phyloP scores from a whole-genome alignment of 2,888 invertebrate genomes.

The Volucella zonaria region DNA sequence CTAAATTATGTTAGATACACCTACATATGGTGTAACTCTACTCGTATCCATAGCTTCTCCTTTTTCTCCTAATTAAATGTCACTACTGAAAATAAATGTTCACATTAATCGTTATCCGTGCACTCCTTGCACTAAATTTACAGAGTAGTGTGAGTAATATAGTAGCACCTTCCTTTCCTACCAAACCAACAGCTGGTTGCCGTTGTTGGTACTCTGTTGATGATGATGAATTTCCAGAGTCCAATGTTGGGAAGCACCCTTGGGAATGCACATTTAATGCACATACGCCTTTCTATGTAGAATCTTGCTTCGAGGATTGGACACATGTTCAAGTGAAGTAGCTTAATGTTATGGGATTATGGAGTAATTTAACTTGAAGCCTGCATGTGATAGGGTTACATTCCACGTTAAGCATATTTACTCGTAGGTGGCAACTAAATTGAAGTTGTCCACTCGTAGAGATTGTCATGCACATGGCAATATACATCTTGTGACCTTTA shows the following conservation, averaged over 20 bases:
- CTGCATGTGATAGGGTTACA: slow-evolving; percentile 41
- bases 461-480: slow-evolving; percentile 35
- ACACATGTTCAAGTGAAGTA: slow-evolving; percentile 61
- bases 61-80: slow-evolving; percentile 70
- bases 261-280: slow-evolving; percentile 37
- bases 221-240: slow-evolving; percentile 67
- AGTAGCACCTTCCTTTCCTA: slow-evolving; percentile 21
- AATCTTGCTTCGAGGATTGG: slow-evolving; percentile 43
- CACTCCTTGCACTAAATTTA: slow-evolving; percentile 9
- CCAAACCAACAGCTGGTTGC: slow-evolving; percentile 6
- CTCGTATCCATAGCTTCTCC: slow-evolving; percentile 24
- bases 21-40: slow-evolving; percentile 8
- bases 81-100: slow-evolving; percentile 69
- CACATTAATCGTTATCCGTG: slow-evolving; percentile 61
- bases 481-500: not conserved
- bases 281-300: slow-evolving; percentile 31
- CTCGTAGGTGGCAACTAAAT: slow-evolving; percentile 52
- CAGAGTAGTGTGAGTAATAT: not conserved
- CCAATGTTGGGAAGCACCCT: slow-evolving; percentile 33
- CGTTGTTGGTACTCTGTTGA: slow-evolving; percentile 36
- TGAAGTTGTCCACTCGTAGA: slow-evolving; percentile 57
- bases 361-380: slow-evolving; percentile 68
- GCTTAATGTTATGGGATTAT: slow-evolving; percentile 57
- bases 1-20: slow-evolving; percentile 60
- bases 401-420: slow-evolving; percentile 38